Percentiles rank a stretch among this genome's conserved stretches.
phyloP scores from a whole-genome alignment of 2,888 invertebrate species.

The Bedellia somnulentella region DNA sequence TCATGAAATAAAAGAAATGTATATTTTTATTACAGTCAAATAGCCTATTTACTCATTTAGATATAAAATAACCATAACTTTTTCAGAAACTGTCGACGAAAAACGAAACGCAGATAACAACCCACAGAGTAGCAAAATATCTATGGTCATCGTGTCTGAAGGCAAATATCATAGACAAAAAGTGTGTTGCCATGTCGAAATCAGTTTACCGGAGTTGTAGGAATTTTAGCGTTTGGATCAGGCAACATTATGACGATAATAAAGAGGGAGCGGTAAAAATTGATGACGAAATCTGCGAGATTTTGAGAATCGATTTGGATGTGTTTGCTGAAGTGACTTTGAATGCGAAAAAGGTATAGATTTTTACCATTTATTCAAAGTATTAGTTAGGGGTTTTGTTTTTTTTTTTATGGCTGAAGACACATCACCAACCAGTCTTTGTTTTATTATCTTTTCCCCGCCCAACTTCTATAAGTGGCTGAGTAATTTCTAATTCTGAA shows the following conservation, averaged over 20 bases:
- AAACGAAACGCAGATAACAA: slow-evolving; percentile 19
- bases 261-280: slow-evolving; percentile 16
- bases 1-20: too few species aligned
- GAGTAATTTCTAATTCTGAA: too few species aligned
- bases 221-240: slow-evolving; percentile 31
- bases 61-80: not conserved
- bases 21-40: too few species aligned
- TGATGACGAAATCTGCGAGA: slow-evolving; percentile 29
- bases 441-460: too few species aligned
- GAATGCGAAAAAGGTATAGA: slow-evolving; percentile 36
- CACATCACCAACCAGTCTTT: too few species aligned
- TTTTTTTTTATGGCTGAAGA: too few species aligned
- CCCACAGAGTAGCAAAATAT: slow-evolving; percentile 30
- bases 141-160: slow-evolving; percentile 30
- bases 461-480: too few species aligned
- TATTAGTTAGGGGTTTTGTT: too few species aligned
- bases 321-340: slow-evolving; percentile 37
- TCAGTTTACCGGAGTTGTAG: slow-evolving; percentile 26
- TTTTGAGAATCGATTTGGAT: slow-evolving; percentile 32
- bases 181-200: slow-evolving; percentile 37
- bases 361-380: too few species aligned
- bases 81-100: slow-evolving; percentile 34
- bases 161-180: slow-evolving; percentile 36
- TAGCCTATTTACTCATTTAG: too few species aligned
- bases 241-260: slow-evolving; percentile 27